Percentiles rank a stretch among this genome's conserved stretches.
These are phyloP conservation scores for Drosophila lini DNA, from an alignment of 1,140 invertebrate species.

Conservation along the genomic window DNA sequence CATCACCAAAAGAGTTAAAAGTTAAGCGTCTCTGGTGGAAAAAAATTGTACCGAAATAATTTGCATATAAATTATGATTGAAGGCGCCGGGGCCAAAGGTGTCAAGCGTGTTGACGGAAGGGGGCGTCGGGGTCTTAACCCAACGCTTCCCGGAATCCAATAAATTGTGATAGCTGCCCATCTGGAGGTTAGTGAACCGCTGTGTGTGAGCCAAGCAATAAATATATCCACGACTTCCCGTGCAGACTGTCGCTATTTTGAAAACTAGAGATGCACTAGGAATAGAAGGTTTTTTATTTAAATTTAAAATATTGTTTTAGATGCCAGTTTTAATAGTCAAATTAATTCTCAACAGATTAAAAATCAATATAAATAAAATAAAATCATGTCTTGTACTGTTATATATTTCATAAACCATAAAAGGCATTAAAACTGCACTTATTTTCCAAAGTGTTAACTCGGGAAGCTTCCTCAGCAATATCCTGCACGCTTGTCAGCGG, in stretches of 20 bases:
- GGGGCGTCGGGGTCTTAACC: conserved; percentile 11
- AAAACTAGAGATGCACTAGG: conserved; percentile 4
- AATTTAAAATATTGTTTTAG: neutral
- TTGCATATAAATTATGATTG: conserved; percentile 81
- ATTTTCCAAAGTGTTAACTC: conserved; percentile 4
- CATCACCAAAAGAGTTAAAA: conserved; percentile 65
- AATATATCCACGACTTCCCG: conserved; percentile 17
- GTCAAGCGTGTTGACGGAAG: conserved; percentile 49
- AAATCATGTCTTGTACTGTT: neutral
- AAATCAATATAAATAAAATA: neutral
- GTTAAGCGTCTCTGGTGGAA: conserved; percentile 55
- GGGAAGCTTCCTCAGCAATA: conserved; percentile 47
- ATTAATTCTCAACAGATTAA: no score
- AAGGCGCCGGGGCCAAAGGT: conserved; percentile 35
- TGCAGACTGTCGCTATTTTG: conserved; percentile 7
- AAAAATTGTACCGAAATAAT: conserved; percentile 73
- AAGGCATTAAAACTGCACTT: neutral
- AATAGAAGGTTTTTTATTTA: neutral
- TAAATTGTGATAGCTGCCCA: conserved; percentile 42
- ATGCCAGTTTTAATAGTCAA: no score
- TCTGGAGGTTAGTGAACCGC: conserved; percentile 21
- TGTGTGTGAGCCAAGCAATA: conserved; percentile 21
- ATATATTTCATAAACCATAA: neutral
- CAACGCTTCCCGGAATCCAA: conserved; percentile 20
- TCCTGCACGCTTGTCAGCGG: conserved; percentile 70